These are phyloP conservation scores for Liolophura sinensis DNA, from an alignment of 1,140 invertebrate genomes.

Conservation along the genomic window DNA sequence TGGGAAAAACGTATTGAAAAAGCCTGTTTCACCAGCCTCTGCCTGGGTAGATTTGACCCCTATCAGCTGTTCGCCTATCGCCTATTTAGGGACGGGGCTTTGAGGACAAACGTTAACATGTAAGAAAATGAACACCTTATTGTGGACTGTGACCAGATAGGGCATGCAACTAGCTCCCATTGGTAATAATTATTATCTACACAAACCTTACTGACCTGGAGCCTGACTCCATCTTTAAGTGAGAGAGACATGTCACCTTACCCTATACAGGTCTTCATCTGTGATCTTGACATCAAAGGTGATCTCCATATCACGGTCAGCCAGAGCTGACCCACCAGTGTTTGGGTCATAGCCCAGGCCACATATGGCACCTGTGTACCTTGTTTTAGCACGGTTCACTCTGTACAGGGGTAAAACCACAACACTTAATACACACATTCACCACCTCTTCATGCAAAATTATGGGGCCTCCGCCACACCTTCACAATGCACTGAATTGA, in stretches of 20 bases:
- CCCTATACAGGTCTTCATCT: constrained; percentile 43
- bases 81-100: too few species aligned
- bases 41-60: too few species aligned
- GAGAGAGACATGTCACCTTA: constrained; percentile 8
- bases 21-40: too few species aligned
- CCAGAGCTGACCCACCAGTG: constrained; percentile 66
- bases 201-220: neutral
- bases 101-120: too few species aligned
- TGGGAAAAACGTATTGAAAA: too few species aligned
- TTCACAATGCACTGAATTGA: too few species aligned
- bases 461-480: too few species aligned
- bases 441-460: too few species aligned
- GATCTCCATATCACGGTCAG: constrained; percentile 83
- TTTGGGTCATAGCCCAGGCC: constrained; percentile 73
- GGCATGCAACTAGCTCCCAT: neutral
- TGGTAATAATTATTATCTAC: neutral
- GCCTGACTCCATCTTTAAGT: neutral
- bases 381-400: constrained; percentile 47
- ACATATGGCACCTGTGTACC: constrained; percentile 77
- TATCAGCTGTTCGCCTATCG: too few species aligned
- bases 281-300: constrained; percentile 45
- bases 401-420: too few species aligned
- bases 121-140: neutral
- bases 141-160: too few species aligned
- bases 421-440: too few species aligned